Evolutionary conservation across 2,888 invertebrate species (phyloP), one percentile per base, ranked within the genome.

Genomic region (Spisula solida): DNA sequence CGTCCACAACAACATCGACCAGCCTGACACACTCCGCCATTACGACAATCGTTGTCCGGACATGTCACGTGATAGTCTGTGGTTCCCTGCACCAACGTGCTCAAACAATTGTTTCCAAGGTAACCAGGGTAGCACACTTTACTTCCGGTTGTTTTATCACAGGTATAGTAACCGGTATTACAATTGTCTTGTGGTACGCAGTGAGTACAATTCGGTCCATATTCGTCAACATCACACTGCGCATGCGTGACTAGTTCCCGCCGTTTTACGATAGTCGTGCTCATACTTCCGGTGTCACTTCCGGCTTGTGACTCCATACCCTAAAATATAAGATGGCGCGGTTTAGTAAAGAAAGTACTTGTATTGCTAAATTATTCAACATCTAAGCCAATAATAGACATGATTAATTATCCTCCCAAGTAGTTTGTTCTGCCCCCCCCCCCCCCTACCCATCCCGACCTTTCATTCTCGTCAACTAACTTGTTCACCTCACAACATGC

Each of bases 31-130:
- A 83, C 29, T 81, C 93, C 93, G 82, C 88, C 90, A 87, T 93
- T 91, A 48, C 91, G 88, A 70, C 93, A 93, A 25, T 82, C 86
- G 60, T 89, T 93, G n/a, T 88, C 90, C 18, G 89, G 88, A 60
- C 93, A 93, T 0, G 88, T 83, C 29, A 93, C 87, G 75, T 87
- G 86, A 70, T 56, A 85, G 1, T 85, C 55, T 18, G 34, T 81
- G n/a, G 48, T 81, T 41, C 29, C 82, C 41, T 83, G 55, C n/a
- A 70, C 48, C 2, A n/a, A 25, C 34, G 78, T 51, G 0, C 29
- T 60, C 31, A 55, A 51, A 51, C 92, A 92, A 51, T 55, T 34
- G 8, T 41, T 34, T 8, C 90, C 92, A 8, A 60, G 47, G 86
- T 89, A 92, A 29, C 90, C 92, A 8, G 89, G 88, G 2, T 89